These are phyloP conservation scores for Agonopterix subpropinquella DNA, from an alignment of 2,888 invertebrate genomes.

Conservation along the genomic window DNA sequence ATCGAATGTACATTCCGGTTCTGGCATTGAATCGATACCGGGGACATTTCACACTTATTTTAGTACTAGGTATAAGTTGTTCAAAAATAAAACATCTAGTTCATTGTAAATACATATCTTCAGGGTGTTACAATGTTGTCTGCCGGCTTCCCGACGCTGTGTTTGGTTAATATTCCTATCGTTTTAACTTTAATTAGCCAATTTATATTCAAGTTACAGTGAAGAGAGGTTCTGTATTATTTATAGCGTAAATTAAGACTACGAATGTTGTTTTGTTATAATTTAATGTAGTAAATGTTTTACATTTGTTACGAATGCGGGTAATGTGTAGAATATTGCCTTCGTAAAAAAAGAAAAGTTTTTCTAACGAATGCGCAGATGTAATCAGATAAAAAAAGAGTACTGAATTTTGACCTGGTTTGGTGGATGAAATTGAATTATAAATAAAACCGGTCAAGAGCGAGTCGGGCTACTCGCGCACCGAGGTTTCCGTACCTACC, in stretches of 20 bases:
- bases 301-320: not conserved
- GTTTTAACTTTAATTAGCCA: constrained; percentile 63
- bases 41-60: constrained; percentile 20
- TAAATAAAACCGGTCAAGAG: too few species aligned
- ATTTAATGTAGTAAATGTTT: constrained; percentile 8
- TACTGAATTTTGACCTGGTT: too few species aligned
- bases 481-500: too few species aligned
- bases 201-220: constrained; percentile 68
- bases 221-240: constrained; percentile 62
- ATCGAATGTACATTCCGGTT: not conserved
- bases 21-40: constrained; percentile 8
- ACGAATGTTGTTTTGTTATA: constrained; percentile 33
- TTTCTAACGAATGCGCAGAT: too few species aligned
- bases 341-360: too few species aligned
- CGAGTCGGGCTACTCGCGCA: too few species aligned
- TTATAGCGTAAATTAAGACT: constrained; percentile 51
- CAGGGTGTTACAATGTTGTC: constrained; percentile 8
- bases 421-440: too few species aligned
- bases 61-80: constrained; percentile 5
- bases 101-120: constrained; percentile 18
- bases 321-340: not conserved
- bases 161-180: constrained; percentile 49
- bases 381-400: too few species aligned
- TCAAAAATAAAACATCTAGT: constrained; percentile 25
- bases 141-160: constrained; percentile 16